These are phyloP conservation scores for Ophion obscuratus DNA, from an alignment of 2,888 invertebrate genomes.

Conservation along the genomic window DNA sequence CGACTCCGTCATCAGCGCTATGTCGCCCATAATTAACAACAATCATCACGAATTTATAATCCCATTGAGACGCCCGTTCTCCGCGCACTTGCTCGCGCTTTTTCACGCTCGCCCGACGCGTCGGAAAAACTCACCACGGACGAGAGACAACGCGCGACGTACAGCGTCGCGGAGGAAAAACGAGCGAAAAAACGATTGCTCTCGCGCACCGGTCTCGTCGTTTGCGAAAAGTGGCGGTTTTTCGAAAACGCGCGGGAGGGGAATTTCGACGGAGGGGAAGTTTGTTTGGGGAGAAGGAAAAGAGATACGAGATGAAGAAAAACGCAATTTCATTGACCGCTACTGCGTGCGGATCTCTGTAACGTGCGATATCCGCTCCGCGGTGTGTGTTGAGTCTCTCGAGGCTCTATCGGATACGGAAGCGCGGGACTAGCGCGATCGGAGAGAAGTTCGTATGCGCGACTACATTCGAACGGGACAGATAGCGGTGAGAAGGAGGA, in stretches of 20 bases:
- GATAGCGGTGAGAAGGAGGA: slow-evolving; percentile 54
- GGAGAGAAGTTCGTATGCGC: slow-evolving; percentile 55
- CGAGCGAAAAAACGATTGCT: neutral
- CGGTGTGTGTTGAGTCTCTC: slow-evolving; percentile 63
- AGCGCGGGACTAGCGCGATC: slow-evolving; percentile 64
- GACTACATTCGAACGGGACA: slow-evolving; percentile 50
- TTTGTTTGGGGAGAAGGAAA: neutral
- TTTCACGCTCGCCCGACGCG: too few species aligned
- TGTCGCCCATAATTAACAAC: neutral
- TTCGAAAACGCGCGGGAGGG: neutral
- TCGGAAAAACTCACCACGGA: neutral
- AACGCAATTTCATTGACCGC: slow-evolving; percentile 43
- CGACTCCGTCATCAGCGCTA: too few species aligned
- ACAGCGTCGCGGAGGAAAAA: neutral
- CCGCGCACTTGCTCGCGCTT: neutral
- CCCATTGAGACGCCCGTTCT: neutral
- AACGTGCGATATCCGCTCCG: slow-evolving; percentile 40
- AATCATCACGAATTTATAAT: slow-evolving; percentile 17
- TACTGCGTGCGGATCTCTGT: slow-evolving; percentile 24
- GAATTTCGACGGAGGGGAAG: neutral
- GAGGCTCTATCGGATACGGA: slow-evolving; percentile 65
- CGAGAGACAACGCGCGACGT: neutral
- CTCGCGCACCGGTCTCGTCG: neutral
- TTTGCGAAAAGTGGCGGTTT: neutral
- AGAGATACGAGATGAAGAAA: slow-evolving; percentile 3